Conservation (phyloP, 2,113 vertebrate species). For the Oncorhynchus clarkii region DNA sequence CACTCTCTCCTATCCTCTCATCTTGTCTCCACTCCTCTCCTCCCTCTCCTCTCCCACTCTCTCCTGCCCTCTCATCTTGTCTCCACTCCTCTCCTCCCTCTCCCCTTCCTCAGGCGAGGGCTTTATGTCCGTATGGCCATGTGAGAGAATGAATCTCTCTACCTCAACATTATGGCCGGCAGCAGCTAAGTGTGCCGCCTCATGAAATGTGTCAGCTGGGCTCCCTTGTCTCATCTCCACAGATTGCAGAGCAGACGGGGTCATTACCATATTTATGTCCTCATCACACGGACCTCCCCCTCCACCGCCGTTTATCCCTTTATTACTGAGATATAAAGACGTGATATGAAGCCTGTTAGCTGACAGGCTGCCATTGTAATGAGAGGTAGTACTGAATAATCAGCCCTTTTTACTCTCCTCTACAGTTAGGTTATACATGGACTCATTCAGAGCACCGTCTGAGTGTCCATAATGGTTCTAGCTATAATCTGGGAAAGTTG, state of each 20-base stretch:
- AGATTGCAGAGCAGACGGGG: neutral
- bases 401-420: neutral
- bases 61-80: neutral
- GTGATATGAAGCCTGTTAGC: neutral
- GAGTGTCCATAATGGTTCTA: too few relatives aligned
- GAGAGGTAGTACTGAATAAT: neutral
- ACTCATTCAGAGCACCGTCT: too few relatives aligned
- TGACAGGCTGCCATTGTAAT: neutral
- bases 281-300: conserved; percentile 4
- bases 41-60: too few relatives aligned
- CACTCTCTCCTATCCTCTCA: too few relatives aligned
- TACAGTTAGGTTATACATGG: too few relatives aligned
- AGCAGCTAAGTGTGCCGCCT: too few relatives aligned
- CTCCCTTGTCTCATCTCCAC: neutral
- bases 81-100: neutral
- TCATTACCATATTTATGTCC: conserved; percentile 43
- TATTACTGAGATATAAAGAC: neutral
- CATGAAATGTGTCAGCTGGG: neutral
- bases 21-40: too few relatives aligned
- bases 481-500: too few relatives aligned
- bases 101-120: conserved; percentile 2
- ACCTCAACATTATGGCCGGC: too few relatives aligned
- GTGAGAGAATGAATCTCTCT: too few relatives aligned
- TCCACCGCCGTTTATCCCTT: neutral
- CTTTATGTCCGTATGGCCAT: too few relatives aligned